These are phyloP conservation scores for Apodemus agrarius DNA, from an alignment of 2,797 vertebrate species.

Conservation along the genomic window DNA sequence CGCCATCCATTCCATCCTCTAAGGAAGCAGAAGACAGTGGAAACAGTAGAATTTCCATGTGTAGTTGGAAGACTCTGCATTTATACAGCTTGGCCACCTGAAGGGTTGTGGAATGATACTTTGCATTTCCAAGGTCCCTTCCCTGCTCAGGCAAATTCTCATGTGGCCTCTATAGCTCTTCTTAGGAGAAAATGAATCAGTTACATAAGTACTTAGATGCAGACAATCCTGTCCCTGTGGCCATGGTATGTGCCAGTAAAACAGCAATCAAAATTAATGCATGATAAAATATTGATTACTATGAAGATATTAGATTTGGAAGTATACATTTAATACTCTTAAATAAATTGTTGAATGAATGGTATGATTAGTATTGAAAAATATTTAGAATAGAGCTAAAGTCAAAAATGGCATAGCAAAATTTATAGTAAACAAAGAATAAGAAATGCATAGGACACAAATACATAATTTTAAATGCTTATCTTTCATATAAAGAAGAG, in stretches of 20 bases:
- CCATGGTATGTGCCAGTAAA: neutral
- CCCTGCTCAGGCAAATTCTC: neutral
- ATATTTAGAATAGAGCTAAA: slow-evolving; percentile 16
- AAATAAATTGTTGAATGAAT: neutral
- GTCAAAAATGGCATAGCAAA: neutral
- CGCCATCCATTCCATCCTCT: slow-evolving; percentile 45
- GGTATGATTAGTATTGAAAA: neutral
- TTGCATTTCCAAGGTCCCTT: neutral
- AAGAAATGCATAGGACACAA: neutral
- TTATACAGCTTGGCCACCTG: neutral
- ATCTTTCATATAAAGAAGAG: neutral
- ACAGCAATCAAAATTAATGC: neutral
- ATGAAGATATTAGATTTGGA: neutral
- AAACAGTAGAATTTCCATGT: slow-evolving; percentile 65
- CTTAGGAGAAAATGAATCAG: neutral
- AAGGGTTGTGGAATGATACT: neutral
- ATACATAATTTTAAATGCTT: neutral
- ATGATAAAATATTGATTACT: slow-evolving; percentile 23
- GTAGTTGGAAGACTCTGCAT: neutral
- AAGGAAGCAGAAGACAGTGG: slow-evolving; percentile 61
- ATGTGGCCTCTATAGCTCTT: neutral
- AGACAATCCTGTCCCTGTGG: neutral
- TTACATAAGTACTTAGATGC: neutral
- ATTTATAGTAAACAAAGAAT: neutral
- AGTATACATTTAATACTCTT: neutral